Evolutionary conservation across 2,888 invertebrate species (phyloP).

Genomic region (Deilephila elpenor): DNA sequence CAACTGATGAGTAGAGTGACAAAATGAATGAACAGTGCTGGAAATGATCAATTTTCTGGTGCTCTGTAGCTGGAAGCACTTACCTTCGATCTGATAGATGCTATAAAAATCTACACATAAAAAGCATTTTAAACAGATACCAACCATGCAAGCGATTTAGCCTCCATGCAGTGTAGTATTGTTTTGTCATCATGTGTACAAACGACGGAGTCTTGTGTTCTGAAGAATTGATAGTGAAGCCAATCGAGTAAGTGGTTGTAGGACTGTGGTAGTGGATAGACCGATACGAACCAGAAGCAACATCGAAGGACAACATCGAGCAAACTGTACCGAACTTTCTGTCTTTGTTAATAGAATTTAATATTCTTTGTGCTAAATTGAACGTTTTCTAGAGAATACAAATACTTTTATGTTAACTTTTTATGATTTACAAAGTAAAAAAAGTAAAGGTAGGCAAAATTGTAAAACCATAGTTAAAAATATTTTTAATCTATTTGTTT

Average conservation of each 20-base stretch:
- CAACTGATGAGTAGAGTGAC: constrained; percentile 13
- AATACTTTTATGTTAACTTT: no score
- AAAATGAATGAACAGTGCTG: constrained; percentile 30
- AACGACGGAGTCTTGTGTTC: constrained; percentile 63
- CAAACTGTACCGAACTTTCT: constrained; percentile 70
- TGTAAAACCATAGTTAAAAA: background rate
- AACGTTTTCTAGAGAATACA: no score
- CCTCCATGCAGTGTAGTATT: constrained; percentile 77
- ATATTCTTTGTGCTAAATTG: background rate
- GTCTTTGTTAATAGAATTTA: constrained; percentile 22
- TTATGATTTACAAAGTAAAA: no score
- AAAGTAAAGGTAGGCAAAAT: no score
- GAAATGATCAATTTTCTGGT: constrained; percentile 24
- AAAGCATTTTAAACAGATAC: constrained; percentile 74
- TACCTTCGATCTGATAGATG: constrained; percentile 46
- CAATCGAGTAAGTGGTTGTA: constrained; percentile 70
- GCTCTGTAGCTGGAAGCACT: constrained; percentile 49
- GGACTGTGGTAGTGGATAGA: constrained; percentile 75
- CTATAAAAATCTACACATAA: constrained; percentile 72
- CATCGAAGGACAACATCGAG: constrained; percentile 83
- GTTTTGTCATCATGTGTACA: constrained; percentile 62
- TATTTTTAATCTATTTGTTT: background rate
- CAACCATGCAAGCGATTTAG: constrained; percentile 77
- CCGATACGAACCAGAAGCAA: constrained; percentile 83
- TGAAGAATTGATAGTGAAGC: constrained; percentile 59